Conservation (phyloP, 2,113 vertebrate species). For the Brienomyrus brachyistius region DNA sequence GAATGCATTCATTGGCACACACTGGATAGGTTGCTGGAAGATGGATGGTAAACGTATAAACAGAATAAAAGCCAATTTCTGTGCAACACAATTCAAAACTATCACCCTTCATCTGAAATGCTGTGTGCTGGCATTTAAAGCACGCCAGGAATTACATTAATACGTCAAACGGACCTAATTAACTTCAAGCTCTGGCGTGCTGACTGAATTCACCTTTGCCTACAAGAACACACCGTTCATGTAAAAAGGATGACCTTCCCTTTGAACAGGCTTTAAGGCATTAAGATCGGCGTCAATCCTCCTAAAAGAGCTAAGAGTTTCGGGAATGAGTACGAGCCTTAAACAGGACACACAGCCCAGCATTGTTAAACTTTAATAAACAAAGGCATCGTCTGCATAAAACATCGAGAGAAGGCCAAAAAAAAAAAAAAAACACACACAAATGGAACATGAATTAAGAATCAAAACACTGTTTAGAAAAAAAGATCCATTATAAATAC, state of each 20-base stretch:
- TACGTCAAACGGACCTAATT: background rate
- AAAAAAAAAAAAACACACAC: background rate
- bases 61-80: background rate
- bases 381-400: background rate
- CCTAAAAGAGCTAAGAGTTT: background rate
- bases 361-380: background rate
- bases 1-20: background rate
- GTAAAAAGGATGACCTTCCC: background rate
- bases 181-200: background rate
- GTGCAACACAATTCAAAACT: background rate
- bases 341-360: background rate
- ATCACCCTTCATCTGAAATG: background rate
- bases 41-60: background rate
- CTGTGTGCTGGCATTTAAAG: background rate
- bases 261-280: background rate
- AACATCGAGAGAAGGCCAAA: background rate
- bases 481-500: constrained; percentile 12
- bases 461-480: background rate
- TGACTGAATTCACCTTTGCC: background rate
- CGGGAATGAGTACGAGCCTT: background rate
- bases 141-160: background rate
- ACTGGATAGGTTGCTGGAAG: background rate
- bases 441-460: background rate
- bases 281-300: background rate
- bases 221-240: background rate